Evolutionary conservation across 2,888 invertebrate species (phyloP), one percentile per base, ranked within the genome.

Genomic region (Sarcophaga caerulescens): DNA sequence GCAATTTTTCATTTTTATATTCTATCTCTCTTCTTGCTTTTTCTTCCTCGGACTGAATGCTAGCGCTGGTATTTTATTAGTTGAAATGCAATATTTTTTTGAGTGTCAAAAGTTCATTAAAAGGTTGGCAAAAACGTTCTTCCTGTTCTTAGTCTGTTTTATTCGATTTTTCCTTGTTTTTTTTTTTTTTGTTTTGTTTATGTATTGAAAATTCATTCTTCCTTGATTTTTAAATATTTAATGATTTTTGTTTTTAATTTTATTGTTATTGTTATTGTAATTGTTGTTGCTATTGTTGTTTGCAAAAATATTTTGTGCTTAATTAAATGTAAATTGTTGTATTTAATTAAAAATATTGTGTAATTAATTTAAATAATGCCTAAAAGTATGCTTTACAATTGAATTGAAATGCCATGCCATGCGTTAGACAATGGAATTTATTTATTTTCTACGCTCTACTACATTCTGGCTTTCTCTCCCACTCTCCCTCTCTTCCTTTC

Each of bases 281-380:
- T 21, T 57, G 19, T 66, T 66, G 4, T 21, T 63, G 21, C 5
- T 19, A 14, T 21, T 76, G 35, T 66, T 68, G 57, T 76, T 66
- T 35, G 8, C 35, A 35, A 35, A 62, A 25, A 83, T 79, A 70
- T 79, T 75, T 79, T 63, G 63, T 84, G 84, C 69, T 75, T 84
- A 84, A 84, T 84, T 79, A 80, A 84, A 75, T 76, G 75, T 65
- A 84, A 84, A 84, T 80, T 65, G 52, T 17, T 35, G 69, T 69
- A 63, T 78, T 74, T 66, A 74, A 78, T 83, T 83, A 69, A 77
- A 74, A 25, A 68, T 35, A 35, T 35, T 35, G 35, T 69, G 69
- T 59, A 62, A 74, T 68, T 74, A 45, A 74, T 74, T 78, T 75
- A 45, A 63, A 63, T 21, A 78, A 52, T 68, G 52, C 47, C 75